phyloP scores from a whole-genome alignment of 2,888 invertebrate species.

The Pyrochroa serraticornis region DNA sequence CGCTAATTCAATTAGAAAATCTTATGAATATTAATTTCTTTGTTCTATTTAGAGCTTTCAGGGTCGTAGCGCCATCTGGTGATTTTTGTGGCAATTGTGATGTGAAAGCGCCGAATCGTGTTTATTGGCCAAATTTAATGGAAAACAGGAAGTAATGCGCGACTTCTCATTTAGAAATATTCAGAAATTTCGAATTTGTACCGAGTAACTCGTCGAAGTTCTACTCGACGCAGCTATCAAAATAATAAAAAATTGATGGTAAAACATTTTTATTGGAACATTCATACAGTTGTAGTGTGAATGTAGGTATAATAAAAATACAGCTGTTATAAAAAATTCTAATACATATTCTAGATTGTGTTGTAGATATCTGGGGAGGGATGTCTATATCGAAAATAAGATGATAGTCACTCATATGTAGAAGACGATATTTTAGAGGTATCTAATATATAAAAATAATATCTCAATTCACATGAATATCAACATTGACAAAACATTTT shows the following conservation, averaged over 20 bases:
- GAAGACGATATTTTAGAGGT: constrained; percentile 32
- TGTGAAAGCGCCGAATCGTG: constrained; percentile 22
- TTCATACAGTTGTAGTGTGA: constrained; percentile 28
- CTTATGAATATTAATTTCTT: constrained; percentile 26
- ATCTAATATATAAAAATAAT: constrained; percentile 41
- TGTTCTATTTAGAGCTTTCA: constrained; percentile 6
- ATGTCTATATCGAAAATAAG: constrained; percentile 24
- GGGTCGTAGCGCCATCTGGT: constrained; percentile 18
- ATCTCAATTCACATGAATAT: constrained; percentile 39
- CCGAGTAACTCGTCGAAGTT: constrained; percentile 1
- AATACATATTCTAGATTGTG: constrained; percentile 25
- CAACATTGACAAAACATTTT: constrained; percentile 38
- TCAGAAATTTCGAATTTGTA: constrained; percentile 2
- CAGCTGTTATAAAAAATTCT: constrained; percentile 29
- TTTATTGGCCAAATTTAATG: constrained; percentile 30
- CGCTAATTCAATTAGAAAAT: constrained; percentile 14
- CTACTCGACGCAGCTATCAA: background rate
- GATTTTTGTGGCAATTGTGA: background rate
- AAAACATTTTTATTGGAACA: constrained; percentile 25
- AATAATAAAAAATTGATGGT: constrained; percentile 8
- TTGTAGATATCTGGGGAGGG: constrained; percentile 23
- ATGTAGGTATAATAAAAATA: constrained; percentile 32
- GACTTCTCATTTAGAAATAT: constrained; percentile 14
- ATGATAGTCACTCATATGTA: constrained; percentile 31
- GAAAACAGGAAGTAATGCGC: constrained; percentile 27